Base-by-base conservation (phyloP, 37 sponge, comb jelly and placozoan genomes). In the Chondrosia reniformis region DNA sequence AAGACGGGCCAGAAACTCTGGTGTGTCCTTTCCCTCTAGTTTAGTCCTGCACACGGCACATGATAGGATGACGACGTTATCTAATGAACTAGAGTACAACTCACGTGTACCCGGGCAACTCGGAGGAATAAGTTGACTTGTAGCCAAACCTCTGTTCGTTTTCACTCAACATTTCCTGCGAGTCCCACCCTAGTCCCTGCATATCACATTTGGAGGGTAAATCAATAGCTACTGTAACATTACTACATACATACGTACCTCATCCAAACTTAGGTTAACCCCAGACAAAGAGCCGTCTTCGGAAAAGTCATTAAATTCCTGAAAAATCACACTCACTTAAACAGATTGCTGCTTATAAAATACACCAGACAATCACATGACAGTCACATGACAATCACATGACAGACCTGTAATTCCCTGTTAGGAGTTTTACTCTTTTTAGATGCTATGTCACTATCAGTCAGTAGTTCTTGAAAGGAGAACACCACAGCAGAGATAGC, bases 81-180 rank as follows among this genome's bases (percentile, higher is more conserved):
- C n/a, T n/a, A n/a, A n/a, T n/a, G n/a, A n/a, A 59, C 61, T 59
- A 13, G 17, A 6, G n/a, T 6, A 6, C 4, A 13, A 87, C 88
- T 74, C 58, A 91, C 91, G 88, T 86, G 79, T 86, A 91, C 28
- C 81, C 75, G 28, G 64, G 24, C 78, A 91, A 54, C 0, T 81
- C 78, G 46, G 75, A 69, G 52, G 84, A 80, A 30, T 64, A 90
- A n/a, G 67, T 90, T 1, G 91, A 90, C 27, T 63, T 46, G 0
- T 85, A 86, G 15, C 82, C 34, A 45, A 85, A 90, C 75, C 77
- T 90, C 43, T 62, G 49, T 72, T 76, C 71, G 39, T 90, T 90
- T 13, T 55, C 74, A 34, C 27, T 33, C 65, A 79, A 79, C 91
- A 90, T 90, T 1, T 85, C 91, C 27, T 85, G 80, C 7, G 75